Evolutionary conservation across 2,888 invertebrate genomes (phyloP), one percentile per base, ranked within the genome.

Genomic region (Heliconius ismenius): DNA sequence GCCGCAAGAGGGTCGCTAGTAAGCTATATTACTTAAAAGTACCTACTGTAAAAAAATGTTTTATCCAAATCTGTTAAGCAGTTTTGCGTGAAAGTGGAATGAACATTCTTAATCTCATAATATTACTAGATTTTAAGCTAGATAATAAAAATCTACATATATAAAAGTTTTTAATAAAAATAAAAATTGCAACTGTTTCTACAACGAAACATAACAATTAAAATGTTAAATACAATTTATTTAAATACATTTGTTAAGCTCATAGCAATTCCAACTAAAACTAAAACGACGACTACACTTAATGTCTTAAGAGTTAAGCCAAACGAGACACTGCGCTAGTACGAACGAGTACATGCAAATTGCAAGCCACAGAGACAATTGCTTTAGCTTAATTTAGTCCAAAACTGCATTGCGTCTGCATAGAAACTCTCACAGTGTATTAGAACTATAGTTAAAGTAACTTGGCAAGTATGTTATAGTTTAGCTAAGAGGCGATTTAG

Each of bases 371-470:
- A 76, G 80, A 82, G 83, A 84, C 83, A 84, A 84, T 85, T 84
- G 83, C 82, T 82, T 79, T 74, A 81, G 85, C 83, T 86, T 86
- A 88, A 89, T 89, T 89, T 86, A 85, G 84, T 82, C 83, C 83
- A 81, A 79, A 85, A 85, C 83, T 88, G 84, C 86, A 85, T 80
- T 74, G 76, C 86, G 87, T 87, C 85, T 88, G 86, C 86, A 87
- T 85, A 85, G 83, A 83, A 83, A 82, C 81, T 81, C 80, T 84
- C 84, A 65, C 79, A 82, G 54, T 58, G 11, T 67, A 39, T 39
- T 67, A 39, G n/a, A 67, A 39, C n/a, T 39, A 67, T 39, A 24
- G 13, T n/a, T 13, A n/a, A 26, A 26, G 26, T 26, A 26, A 26
- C 26, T 26, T 26, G 26, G 26, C 26, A 26, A 26, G 2, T 26